Conservation (phyloP, 2,113 vertebrate species). For the Pogonocichla stellata region DNA sequence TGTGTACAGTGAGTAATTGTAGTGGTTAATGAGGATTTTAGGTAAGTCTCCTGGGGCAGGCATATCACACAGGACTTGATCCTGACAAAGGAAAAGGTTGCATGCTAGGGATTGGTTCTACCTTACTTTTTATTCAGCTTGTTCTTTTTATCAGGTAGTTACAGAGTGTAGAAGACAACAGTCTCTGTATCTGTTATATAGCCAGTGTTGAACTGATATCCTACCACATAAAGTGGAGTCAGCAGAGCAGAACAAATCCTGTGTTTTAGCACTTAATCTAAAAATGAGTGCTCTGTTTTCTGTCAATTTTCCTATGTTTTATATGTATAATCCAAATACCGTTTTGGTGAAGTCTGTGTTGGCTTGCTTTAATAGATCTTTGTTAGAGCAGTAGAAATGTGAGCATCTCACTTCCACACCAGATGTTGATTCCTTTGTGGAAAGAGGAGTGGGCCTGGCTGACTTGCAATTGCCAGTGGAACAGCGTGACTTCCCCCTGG, state of each 20-base stretch:
- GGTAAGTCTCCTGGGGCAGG: neutral
- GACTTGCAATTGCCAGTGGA: neutral
- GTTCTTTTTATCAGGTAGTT: neutral
- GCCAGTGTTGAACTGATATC: neutral
- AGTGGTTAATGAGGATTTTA: neutral
- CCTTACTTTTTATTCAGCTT: neutral
- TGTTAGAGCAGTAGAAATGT: conserved; percentile 10
- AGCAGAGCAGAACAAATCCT: neutral
- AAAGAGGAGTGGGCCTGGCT: neutral
- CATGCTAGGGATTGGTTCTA: neutral
- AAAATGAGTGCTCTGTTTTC: neutral
- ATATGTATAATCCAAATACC: neutral
- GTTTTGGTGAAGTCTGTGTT: conserved; percentile 24
- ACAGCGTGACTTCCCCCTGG: neutral
- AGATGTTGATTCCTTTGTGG: neutral
- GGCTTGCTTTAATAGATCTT: neutral
- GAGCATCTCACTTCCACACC: conserved; percentile 7
- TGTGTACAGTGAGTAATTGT: neutral
- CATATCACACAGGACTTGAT: neutral
- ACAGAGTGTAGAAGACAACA: neutral
- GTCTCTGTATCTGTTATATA: neutral
- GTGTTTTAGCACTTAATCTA: neutral
- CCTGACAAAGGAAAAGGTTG: neutral
- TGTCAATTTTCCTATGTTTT: neutral
- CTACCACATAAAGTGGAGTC: neutral